Conservation (phyloP, 2,113 vertebrate species). For the Sprattus sprattus region DNA sequence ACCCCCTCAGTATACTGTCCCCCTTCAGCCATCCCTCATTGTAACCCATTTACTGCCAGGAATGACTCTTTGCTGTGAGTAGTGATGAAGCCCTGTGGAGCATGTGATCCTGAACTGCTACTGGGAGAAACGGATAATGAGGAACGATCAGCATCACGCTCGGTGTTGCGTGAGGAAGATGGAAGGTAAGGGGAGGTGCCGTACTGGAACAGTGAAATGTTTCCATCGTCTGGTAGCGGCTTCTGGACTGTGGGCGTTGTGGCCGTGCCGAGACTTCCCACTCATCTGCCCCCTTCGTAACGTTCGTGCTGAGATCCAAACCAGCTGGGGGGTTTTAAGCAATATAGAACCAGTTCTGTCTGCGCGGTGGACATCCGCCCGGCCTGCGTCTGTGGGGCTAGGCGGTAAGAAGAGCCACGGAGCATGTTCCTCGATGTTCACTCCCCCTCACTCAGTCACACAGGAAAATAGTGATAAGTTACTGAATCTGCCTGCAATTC, state of each 20-base stretch:
- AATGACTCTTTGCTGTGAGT: constrained; percentile 1
- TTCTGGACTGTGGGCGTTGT: not conserved
- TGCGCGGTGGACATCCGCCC: not conserved
- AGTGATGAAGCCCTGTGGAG: constrained; percentile 6
- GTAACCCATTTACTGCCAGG: not conserved
- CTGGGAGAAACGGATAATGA: not conserved
- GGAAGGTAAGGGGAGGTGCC: not conserved
- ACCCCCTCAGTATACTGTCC: not conserved
- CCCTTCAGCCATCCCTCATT: not conserved
- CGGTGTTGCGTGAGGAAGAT: not conserved
- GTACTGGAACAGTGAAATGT: too few relatives aligned
- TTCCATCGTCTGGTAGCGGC: not conserved
- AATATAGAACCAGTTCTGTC: constrained; percentile 1
- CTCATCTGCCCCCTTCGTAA: not conserved
- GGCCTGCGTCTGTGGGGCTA: not conserved
- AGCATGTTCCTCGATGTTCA: not conserved
- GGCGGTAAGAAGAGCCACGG: not conserved
- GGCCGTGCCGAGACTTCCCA: not conserved
- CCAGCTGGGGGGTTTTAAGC: not conserved
- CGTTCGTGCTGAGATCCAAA: not conserved
- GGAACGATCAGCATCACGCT: not conserved
- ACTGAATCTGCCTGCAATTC: not conserved
- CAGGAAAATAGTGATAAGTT: constrained; percentile 12
- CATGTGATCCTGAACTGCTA: not conserved
- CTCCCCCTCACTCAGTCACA: not conserved